Conservation (phyloP, 2,797 vertebrate species). For the Falco novaeseelandiae region DNA sequence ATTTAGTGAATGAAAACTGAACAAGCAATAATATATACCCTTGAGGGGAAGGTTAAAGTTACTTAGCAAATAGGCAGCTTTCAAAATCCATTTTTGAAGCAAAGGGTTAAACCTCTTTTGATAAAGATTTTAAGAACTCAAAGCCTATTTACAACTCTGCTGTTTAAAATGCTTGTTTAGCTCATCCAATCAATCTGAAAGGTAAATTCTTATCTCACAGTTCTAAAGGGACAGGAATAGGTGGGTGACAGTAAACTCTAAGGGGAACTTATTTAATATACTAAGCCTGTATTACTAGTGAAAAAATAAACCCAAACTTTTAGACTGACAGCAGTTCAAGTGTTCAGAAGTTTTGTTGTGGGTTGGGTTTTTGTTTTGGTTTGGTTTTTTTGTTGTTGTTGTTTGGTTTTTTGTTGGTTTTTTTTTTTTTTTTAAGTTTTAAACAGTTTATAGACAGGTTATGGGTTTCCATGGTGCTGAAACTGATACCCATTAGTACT, state of each 20-base stretch:
- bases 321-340: not conserved
- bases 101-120: not conserved
- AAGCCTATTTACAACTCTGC: conserved; percentile 16
- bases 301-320: not conserved
- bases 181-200: not conserved
- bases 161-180: conserved; percentile 12
- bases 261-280: not conserved
- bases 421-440: not conserved
- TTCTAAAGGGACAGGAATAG: not conserved
- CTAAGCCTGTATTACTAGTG: not conserved
- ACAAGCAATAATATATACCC: conserved; percentile 10
- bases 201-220: not conserved
- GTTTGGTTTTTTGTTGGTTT: accelerated
- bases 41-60: not conserved
- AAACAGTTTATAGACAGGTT: not conserved
- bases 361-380: not conserved
- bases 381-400: too few relatives aligned
- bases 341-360: not conserved
- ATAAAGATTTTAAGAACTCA: not conserved
- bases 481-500: not conserved
- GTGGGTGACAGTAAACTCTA: not conserved
- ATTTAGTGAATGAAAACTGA: conserved; percentile 48
- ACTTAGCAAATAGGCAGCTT: conserved; percentile 43
- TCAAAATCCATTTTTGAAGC: not conserved
- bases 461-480: not conserved